Conservation (phyloP, 2,113 vertebrate species). For the Phyllopteryx taeniolatus region DNA sequence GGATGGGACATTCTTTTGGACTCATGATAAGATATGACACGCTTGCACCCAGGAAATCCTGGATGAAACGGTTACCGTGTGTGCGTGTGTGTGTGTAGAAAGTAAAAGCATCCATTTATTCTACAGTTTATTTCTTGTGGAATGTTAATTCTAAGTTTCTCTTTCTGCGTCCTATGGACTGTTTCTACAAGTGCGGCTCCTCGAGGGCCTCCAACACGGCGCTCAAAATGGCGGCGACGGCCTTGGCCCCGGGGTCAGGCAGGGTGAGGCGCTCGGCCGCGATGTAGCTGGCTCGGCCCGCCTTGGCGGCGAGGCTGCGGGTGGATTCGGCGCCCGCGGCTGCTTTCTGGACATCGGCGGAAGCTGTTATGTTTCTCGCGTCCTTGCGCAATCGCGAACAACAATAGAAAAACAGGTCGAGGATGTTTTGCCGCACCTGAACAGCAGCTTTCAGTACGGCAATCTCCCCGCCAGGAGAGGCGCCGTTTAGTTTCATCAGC, state of each 20-base stretch:
- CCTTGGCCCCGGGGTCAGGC: conserved; percentile 87
- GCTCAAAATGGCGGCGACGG: conserved; percentile 75
- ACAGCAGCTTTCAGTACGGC: conserved; percentile 73
- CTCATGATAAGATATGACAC: not conserved
- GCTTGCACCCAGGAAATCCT: not conserved
- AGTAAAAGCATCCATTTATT: not conserved
- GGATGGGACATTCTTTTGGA: not conserved
- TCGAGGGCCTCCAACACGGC: conserved; percentile 74
- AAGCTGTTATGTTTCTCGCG: not conserved
- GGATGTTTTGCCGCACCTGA: conserved; percentile 63
- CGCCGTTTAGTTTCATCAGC: conserved; percentile 70
- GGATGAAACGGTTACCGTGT: not conserved
- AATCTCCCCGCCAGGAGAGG: conserved; percentile 63
- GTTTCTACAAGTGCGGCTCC: conserved; percentile 15
- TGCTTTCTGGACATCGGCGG: conserved; percentile 68
- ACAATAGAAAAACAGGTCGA: not conserved
- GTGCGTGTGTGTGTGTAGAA: not conserved
- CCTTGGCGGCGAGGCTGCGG: conserved; percentile 79
- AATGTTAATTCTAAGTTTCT: not conserved
- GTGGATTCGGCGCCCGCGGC: conserved; percentile 82
- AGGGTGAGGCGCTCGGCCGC: conserved; percentile 74
- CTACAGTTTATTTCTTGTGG: not conserved
- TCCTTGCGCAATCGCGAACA: not conserved
- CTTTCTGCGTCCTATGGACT: not conserved
- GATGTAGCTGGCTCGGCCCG: conserved; percentile 92